Evolutionary conservation across 2,113 vertebrate genomes (phyloP), one percentile per base, ranked within the genome.

Genomic region (Brienomyrus brachyistius): DNA sequence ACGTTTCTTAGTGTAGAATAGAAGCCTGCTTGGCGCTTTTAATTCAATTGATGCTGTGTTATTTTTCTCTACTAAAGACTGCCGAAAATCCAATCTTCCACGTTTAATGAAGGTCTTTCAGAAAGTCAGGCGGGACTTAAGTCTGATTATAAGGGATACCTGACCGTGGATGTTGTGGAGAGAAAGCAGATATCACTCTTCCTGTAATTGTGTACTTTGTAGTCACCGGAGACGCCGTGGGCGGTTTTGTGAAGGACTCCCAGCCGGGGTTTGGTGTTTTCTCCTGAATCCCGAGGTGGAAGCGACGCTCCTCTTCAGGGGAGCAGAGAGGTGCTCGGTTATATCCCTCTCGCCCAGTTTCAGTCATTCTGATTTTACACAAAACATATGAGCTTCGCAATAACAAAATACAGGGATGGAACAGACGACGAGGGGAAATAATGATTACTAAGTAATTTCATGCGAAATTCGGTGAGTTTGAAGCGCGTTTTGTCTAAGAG

Each of bases 91-190:
- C 90, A 94, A 93, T 94, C 93, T 95, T 90, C 88, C 88, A 86
- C 91, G 91, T 90, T 91, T 90, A 90, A 93, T 91, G 92, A 93
- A 94, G 91, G 92, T 90, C 92, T 91, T 92, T 92, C 90, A 92
- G 84, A 89, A 85, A 35, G 83, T 86, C 74, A 88, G 86, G 62
- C 62, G 91, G 89, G 84, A 51, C 85, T 86, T n/a, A 70, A 70
- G 77, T 87, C 23, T 51, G 88, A 89, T 91, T 88, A 91, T 89
- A 66, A 35, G 89, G 90, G 88, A 90, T 82, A 88, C 62, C 89
- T 84, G 45, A 43, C 88, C 51, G 90, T 31, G 84, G 66, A 86
- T 1, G 11, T 90, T 88, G 31, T 52, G 23, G 52, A 4, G 1
- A 80, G 74, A 88, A 35, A 7, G 84, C 66, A 86, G 82, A 85